These are phyloP conservation scores for Melanotus villosus DNA, from an alignment of 2,888 invertebrate genomes.

Conservation along the genomic window DNA sequence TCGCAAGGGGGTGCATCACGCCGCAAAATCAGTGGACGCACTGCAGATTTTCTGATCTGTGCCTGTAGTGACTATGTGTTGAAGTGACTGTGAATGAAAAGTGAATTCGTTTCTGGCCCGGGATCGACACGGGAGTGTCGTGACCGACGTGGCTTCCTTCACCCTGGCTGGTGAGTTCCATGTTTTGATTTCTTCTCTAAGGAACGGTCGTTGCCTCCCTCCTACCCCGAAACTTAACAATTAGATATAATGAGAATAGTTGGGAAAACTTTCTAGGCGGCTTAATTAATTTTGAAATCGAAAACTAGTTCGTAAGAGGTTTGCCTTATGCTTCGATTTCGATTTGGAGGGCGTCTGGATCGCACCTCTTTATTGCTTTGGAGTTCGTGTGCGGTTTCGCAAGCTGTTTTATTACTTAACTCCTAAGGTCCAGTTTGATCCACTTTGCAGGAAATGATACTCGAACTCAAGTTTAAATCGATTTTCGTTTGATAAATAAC, in stretches of 20 bases:
- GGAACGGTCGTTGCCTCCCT: not conserved
- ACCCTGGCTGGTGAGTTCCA: conserved; percentile 63
- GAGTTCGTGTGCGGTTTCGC: not conserved
- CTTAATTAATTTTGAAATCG: conserved; percentile 4
- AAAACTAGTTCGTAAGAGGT: not conserved
- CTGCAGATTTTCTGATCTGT: conserved; percentile 29
- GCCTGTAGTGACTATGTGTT: conserved; percentile 48
- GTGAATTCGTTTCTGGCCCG: conserved; percentile 53
- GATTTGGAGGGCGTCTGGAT: not conserved
- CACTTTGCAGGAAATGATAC: no score
- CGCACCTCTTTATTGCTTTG: not conserved
- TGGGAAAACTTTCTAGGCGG: not conserved
- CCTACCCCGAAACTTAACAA: not conserved
- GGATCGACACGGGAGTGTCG: conserved; percentile 59
- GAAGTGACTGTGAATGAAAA: conserved; percentile 48
- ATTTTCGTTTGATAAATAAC: no score
- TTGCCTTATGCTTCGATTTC: not conserved
- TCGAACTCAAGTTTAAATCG: no score
- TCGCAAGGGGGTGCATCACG: no score
- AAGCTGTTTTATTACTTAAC: not conserved
- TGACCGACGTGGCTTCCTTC: conserved; percentile 57
- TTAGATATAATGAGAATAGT: conserved; percentile 15
- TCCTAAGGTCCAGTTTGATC: no score
- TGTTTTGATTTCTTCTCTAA: not conserved
- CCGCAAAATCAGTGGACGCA: conserved; percentile 27